These are phyloP conservation scores for Ammodytes dubius DNA, from an alignment of 2,113 vertebrate genomes.

Conservation along the genomic window DNA sequence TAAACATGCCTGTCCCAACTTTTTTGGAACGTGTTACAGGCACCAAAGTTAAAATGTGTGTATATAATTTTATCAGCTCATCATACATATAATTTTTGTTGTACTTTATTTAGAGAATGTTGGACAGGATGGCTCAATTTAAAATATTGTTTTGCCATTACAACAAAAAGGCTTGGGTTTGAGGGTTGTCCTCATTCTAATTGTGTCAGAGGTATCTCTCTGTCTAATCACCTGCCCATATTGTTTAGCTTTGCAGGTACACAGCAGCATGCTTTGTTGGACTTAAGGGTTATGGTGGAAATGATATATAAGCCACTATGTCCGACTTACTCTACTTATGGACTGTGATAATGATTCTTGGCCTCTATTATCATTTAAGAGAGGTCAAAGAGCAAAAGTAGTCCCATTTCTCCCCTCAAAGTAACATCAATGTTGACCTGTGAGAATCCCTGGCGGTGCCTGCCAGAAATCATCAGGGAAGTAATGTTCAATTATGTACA, in stretches of 20 bases:
- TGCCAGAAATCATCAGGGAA: constrained; percentile 86
- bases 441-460: constrained; percentile 64
- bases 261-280: not conserved
- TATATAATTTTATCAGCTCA: too few relatives aligned
- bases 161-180: not conserved
- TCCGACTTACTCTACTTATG: constrained; percentile 53
- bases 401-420: constrained; percentile 73
- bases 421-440: constrained; percentile 79
- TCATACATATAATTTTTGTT: too few relatives aligned
- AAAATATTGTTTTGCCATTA: not conserved
- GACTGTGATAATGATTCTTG: constrained; percentile 67
- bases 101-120: not conserved
- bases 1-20: too few relatives aligned
- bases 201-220: not conserved
- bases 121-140: not conserved
- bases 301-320: constrained; percentile 56
- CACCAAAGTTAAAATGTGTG: too few relatives aligned
- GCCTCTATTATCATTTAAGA: constrained; percentile 81
- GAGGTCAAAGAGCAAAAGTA: constrained; percentile 80
- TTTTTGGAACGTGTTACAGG: too few relatives aligned
- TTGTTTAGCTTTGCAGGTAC: constrained; percentile 12
- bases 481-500: constrained; percentile 91
- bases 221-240: not conserved
- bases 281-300: constrained; percentile 12
- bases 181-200: not conserved